Evolutionary conservation across 2,797 vertebrate species (phyloP), one percentile per base, ranked within the genome.

Genomic region (Morus bassanus): DNA sequence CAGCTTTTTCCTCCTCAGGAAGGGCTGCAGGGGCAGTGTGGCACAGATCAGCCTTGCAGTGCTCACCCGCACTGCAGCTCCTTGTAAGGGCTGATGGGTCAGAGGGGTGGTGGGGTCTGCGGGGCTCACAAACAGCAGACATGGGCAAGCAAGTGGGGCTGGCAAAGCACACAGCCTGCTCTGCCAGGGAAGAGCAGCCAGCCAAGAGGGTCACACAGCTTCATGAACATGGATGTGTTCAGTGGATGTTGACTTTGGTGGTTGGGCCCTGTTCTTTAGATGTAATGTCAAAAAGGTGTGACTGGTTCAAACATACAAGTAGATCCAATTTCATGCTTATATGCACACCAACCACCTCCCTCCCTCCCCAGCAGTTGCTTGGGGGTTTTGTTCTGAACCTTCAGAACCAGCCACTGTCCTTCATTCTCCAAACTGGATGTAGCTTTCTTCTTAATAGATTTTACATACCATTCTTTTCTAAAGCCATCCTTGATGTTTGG

Each of bases 21-120:
- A 45, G 28, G 46, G 24, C 15, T 0, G 0, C 37, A 43, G 63
- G 13, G 24, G 27, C 2, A 3, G 27, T 0, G 1, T 13, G 61
- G 35, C 10, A 31, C 6, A 12, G 35, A 30, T 43, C 54, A 53
- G n/a, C 37, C 31, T 31, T n/a, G 51, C 8, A 17, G 63, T 1
- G 4, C 43, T 46, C 28, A 23, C 28, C 56, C n/a, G 18, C 24
- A 13, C 18, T 41, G 63, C 2, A 1, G 37, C 27, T 76, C 45
- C 35, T 53, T 1, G 0, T 22, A 39, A 28, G 16, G 13, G 46
- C 35, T 3, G 2, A 12, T 2, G 11, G 33, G 31, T 59, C 57
- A 23, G 3, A 33, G 39, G 14, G 21, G 35, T 18, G 41, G 10
- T 48, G 28, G 19, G 18, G 27, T 63, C 33, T 11, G 8, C 9